These are phyloP conservation scores for Helobdella robusta DNA, from an alignment of 2,888 invertebrate genomes.

Conservation along the genomic window DNA sequence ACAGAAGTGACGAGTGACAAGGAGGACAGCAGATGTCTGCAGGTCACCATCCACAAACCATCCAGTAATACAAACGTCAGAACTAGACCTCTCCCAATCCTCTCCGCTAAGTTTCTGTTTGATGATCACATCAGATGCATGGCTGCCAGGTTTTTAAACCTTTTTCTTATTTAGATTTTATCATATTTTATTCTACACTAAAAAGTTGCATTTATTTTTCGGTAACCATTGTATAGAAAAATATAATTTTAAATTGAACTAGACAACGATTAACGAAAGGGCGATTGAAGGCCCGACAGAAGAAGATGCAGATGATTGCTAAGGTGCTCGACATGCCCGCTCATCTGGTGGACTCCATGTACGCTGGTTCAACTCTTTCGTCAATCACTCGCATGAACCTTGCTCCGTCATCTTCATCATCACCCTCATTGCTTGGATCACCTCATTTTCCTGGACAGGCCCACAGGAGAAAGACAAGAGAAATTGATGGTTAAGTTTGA, in stretches of 20 bases:
- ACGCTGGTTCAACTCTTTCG: conserved; percentile 20
- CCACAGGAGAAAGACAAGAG: background rate
- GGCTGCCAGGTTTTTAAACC: conserved; percentile 59
- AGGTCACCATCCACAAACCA: conserved; percentile 76
- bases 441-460: conserved; percentile 6
- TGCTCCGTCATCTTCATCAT: background rate
- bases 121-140: conserved; percentile 84
- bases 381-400: background rate
- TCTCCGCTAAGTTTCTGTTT: conserved; percentile 66
- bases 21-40: conserved; percentile 87
- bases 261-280: conserved; percentile 60
- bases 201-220: background rate
- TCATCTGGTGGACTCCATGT: conserved; percentile 34
- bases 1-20: conserved; percentile 89
- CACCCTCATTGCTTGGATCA: background rate
- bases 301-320: conserved; percentile 92
- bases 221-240: background rate
- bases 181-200: background rate
- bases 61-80: conserved; percentile 53
- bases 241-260: too few species aligned
- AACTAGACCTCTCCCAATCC: conserved; percentile 46
- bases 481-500: background rate
- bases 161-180: background rate
- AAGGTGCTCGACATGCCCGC: conserved; percentile 63
- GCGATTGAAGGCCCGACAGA: conserved; percentile 76